phyloP scores from a whole-genome alignment of 2,113 vertebrate genomes.

The Grammomys dolichurus region DNA sequence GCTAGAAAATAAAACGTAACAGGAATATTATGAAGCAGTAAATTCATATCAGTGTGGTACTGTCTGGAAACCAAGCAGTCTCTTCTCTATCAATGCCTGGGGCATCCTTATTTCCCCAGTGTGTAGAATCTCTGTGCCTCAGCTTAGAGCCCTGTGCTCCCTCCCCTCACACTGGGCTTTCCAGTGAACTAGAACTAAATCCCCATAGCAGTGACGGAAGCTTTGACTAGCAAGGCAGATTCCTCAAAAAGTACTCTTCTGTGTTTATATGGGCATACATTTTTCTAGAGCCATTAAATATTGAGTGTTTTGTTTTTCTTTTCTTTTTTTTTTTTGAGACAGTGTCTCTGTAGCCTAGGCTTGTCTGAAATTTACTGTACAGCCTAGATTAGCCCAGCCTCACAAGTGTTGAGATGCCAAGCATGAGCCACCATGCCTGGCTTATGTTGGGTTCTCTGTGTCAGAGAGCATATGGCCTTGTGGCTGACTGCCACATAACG shows the following conservation, averaged over 20 bases:
- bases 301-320: neutral
- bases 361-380: neutral
- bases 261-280: neutral
- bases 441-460: neutral
- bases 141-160: neutral
- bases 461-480: neutral
- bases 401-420: neutral
- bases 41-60: conserved; percentile 8
- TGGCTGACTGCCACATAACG: neutral
- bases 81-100: neutral
- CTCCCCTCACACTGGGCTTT: neutral
- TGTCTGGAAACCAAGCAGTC: conserved; percentile 46
- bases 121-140: neutral
- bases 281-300: neutral
- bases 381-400: neutral
- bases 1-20: conserved; percentile 42
- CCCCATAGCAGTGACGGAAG: neutral
- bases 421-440: neutral
- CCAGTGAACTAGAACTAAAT: neutral
- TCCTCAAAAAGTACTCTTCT: neutral
- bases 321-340: neutral
- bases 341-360: neutral
- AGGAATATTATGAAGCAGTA: conserved; percentile 42
- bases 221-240: neutral
- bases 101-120: neutral